These are phyloP conservation scores for Engystomops pustulosus DNA, from an alignment of 2,113 vertebrate species.

Conservation along the genomic window DNA sequence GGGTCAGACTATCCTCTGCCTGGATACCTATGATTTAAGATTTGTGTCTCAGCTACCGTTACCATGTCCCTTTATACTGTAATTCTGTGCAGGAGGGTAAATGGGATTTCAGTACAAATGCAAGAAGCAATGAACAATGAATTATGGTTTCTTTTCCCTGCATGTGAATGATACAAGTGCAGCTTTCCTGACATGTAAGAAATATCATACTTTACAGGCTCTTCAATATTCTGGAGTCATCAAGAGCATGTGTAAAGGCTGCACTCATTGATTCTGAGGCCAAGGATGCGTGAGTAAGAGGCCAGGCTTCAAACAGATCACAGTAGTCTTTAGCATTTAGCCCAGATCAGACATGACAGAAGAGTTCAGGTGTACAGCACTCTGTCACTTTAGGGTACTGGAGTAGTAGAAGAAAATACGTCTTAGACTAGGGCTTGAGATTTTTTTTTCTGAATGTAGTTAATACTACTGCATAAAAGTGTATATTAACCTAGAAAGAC, in stretches of 20 bases:
- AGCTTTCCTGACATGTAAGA: slow-evolving; percentile 17
- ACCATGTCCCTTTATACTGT: neutral
- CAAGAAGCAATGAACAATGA: neutral
- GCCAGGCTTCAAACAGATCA: slow-evolving; percentile 23
- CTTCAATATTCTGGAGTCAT: slow-evolving; percentile 39
- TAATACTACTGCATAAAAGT: too few relatives aligned
- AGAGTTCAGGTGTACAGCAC: neutral
- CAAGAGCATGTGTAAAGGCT: slow-evolving; percentile 26
- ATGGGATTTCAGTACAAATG: neutral
- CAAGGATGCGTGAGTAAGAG: slow-evolving; percentile 28
- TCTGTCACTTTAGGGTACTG: neutral
- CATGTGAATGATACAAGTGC: slow-evolving; percentile 7
- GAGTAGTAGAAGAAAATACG: neutral
- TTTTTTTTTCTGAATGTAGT: neutral
- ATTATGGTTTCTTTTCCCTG: neutral
- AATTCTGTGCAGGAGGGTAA: neutral
- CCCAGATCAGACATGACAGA: slow-evolving; percentile 24
- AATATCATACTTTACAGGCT: slow-evolving; percentile 6
- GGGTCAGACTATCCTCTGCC: slow-evolving; percentile 23
- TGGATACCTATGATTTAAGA: neutral
- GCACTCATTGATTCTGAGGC: slow-evolving; percentile 7
- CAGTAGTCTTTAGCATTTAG: slow-evolving; percentile 24
- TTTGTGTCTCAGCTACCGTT: neutral
- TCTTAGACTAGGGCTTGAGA: neutral
- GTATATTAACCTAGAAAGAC: neutral